Percentiles rank a stretch among this genome's conserved stretches.
Conservation (phyloP, 2,113 vertebrate species). For the Epinephelus cyanopodus region DNA sequence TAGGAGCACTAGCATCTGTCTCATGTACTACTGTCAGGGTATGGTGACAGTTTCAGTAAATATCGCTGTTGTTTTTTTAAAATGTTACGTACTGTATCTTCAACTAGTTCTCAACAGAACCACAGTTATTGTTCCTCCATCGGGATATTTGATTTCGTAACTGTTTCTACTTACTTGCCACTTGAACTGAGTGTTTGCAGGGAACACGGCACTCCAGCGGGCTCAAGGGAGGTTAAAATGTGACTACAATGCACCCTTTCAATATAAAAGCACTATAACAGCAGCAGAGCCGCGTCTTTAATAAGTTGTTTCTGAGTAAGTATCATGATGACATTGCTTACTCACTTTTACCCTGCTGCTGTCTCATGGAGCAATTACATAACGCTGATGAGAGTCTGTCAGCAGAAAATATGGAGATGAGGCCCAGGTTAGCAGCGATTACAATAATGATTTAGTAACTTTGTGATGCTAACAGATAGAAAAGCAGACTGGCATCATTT, state of each 20-base stretch:
- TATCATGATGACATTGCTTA: neutral
- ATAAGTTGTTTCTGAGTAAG: neutral
- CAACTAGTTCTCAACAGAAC: too few relatives aligned
- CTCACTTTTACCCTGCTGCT: neutral
- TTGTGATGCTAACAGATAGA: slow-evolving; percentile 26
- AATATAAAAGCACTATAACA: neutral
- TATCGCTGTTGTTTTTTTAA: too few relatives aligned
- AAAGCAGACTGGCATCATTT: slow-evolving; percentile 15
- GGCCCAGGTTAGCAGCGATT: slow-evolving; percentile 27
- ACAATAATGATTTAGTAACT: slow-evolving; percentile 33
- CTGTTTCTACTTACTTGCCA: neutral
- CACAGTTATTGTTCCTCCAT: neutral
- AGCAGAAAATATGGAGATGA: slow-evolving; percentile 9
- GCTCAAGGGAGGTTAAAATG: neutral
- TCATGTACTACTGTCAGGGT: too few relatives aligned
- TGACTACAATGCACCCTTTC: neutral
- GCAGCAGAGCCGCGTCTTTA: neutral
- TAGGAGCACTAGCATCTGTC: too few relatives aligned
- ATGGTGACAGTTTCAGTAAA: too few relatives aligned
- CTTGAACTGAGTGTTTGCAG: neutral
- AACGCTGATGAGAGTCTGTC: slow-evolving; percentile 9
- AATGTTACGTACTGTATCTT: too few relatives aligned
- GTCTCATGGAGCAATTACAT: neutral
- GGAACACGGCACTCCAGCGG: neutral
- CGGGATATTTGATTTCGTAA: neutral